phyloP scores from a whole-genome alignment of 2,113 vertebrate genomes.

The Nicator chloris region DNA sequence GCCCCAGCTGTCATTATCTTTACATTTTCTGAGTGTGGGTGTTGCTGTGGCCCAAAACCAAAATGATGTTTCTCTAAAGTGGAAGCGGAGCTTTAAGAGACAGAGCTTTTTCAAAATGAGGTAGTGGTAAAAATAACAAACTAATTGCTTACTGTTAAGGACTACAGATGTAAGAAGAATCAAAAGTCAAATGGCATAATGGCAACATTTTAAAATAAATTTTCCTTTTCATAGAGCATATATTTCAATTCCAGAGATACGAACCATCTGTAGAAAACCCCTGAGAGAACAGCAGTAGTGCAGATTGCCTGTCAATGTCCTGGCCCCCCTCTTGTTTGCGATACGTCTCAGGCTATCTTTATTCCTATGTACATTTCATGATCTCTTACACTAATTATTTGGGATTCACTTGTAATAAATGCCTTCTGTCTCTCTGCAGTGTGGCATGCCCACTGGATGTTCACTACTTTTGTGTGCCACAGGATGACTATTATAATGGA shows the following conservation, averaged over 20 bases:
- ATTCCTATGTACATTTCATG: constrained; percentile 58
- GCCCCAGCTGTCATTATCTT: not conserved
- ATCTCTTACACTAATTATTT: constrained; percentile 78
- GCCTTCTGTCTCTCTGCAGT: constrained; percentile 71
- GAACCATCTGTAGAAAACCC: constrained; percentile 77
- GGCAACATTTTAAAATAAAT: constrained; percentile 71
- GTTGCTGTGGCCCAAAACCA: not conserved
- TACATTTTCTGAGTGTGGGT: not conserved
- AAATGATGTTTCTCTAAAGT: not conserved
- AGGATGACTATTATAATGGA: constrained; percentile 56
- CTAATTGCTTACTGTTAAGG: not conserved
- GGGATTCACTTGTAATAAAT: constrained; percentile 79
- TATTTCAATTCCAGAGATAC: constrained; percentile 73
- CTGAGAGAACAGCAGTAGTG: constrained; percentile 61
- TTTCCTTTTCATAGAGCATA: constrained; percentile 75
- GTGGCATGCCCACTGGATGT: constrained; percentile 24
- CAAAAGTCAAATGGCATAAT: constrained; percentile 56
- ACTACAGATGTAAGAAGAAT: not conserved
- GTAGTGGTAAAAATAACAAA: not conserved
- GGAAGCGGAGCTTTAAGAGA: not conserved
- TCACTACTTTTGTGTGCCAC: constrained; percentile 50
- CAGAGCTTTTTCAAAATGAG: not conserved
- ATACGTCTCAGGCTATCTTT: not conserved
- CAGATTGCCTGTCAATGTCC: constrained; percentile 67
- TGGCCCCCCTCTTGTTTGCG: constrained; percentile 59